Evolutionary conservation across 2,797 vertebrate species (phyloP).

Genomic region (Hydrocynus forskahlii): DNA sequence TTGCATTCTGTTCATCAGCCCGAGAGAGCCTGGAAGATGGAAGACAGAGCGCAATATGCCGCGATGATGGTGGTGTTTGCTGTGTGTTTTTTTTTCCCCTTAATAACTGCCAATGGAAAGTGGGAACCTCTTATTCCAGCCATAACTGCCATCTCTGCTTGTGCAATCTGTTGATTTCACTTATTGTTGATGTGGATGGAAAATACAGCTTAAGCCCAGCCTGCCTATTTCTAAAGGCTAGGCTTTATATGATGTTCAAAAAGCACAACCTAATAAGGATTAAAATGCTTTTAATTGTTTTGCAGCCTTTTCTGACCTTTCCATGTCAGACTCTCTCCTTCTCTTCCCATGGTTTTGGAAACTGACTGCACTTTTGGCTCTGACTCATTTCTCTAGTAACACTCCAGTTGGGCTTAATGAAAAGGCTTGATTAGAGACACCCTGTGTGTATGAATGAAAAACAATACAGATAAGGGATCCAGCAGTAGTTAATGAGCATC

Average conservation of each 20-base stretch:
- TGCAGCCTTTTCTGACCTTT: not conserved
- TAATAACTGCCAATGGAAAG: conserved; percentile 7
- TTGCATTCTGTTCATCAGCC: conserved; percentile 49
- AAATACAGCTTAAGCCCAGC: conserved; percentile 6
- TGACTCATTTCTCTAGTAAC: conserved; percentile 46
- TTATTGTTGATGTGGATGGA: conserved; percentile 3
- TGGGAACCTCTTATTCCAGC: not conserved
- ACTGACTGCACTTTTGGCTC: conserved; percentile 38
- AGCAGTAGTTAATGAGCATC: conserved; percentile 47
- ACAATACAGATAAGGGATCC: conserved; percentile 29
- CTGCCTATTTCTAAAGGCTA: not conserved
- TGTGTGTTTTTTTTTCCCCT: not conserved
- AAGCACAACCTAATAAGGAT: not conserved
- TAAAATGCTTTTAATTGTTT: not conserved
- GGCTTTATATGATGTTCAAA: not conserved
- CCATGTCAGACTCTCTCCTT: conserved; percentile 16
- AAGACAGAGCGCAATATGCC: conserved; percentile 26
- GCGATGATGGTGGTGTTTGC: conserved; percentile 26
- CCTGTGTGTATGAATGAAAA: conserved; percentile 7
- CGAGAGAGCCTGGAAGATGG: conserved; percentile 16
- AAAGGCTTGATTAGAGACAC: conserved; percentile 40
- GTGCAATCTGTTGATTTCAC: conserved; percentile 12
- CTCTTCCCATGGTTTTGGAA: conserved; percentile 9
- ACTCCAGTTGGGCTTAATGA: conserved; percentile 46
- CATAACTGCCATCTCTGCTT: not conserved